Evolutionary conservation across 2,888 invertebrate species (phyloP), one percentile per base, ranked within the genome.

Genomic region (Flexamia atlantica): DNA sequence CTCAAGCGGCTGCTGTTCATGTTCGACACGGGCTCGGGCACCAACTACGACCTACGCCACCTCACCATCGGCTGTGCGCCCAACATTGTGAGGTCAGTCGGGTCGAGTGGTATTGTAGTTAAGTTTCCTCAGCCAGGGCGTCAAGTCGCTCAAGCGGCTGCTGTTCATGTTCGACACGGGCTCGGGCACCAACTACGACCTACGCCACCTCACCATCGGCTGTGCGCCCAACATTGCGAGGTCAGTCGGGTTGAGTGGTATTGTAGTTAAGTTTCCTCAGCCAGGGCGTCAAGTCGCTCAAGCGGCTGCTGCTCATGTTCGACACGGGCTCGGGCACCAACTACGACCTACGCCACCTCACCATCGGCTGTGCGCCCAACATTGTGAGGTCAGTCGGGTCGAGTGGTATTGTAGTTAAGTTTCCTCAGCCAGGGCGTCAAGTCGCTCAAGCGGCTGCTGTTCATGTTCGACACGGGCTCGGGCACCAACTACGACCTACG

Each of bases 331-430:
- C 97, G 83, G 98, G 97, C 85, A 88, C 87, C 9, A 95, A 97
- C 86, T 99, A 99, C 90, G 99, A 99, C 91, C 92, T 99, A 81
- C 92, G 99, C 17, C 99, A 99, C 90, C 94, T 98, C 89, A 97
- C 97, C 0, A 91, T 98, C 46, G 96, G 96, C 25, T 95, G 96
- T 23, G 95, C 97, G 32, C 98, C 98, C 0, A 99, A 99, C 90
- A 92, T 99, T 85, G 99, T 99, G 0, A 68, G 74, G 74, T 74
- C 42, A n/a, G n/a, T n/a, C n/a, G n/a, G n/a, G n/a, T n/a, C n/a
- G n/a, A n/a, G n/a, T n/a, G n/a, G n/a, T n/a, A n/a, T n/a, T n/a
- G n/a, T n/a, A n/a, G n/a, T n/a, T n/a, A n/a, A n/a, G n/a, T n/a
- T n/a, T 83, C 46, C 79, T 79, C 32, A 32, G 79, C 10, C 95